Evolutionary conservation across 2,888 invertebrate genomes (phyloP).

Genomic region (Zygothrica quintamaculata): DNA sequence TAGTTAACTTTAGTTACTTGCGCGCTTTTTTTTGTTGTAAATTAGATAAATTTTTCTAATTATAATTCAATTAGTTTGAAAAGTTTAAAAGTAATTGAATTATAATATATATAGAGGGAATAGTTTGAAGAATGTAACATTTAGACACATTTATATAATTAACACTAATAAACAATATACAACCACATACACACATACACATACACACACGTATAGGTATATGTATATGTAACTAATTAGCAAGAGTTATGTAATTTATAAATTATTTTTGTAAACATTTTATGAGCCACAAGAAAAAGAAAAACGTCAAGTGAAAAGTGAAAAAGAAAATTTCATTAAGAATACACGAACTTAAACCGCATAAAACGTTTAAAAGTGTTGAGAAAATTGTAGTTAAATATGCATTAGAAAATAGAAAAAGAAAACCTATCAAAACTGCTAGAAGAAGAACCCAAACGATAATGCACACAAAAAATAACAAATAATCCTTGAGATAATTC

Average conservation of each 20-base stretch:
- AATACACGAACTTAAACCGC: conserved; percentile 9
- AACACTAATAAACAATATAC: conserved; percentile 41
- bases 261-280: conserved; percentile 78
- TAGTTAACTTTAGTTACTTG: conserved; percentile 17
- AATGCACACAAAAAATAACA: conserved; percentile 2
- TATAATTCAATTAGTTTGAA: conserved; percentile 41
- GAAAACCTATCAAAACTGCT: not conserved
- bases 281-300: conserved; percentile 60
- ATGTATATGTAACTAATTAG: conserved; percentile 43
- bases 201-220: conserved; percentile 28
- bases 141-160: conserved; percentile 24
- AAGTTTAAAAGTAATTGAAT: conserved; percentile 38
- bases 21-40: conserved; percentile 57
- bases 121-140: conserved; percentile 20
- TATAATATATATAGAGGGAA: conserved; percentile 5
- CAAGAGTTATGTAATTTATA: conserved; percentile 75
- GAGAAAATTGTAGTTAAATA: not conserved
- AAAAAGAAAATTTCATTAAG: too few species aligned
- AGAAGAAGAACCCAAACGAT: conserved; percentile 9
- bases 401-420: not conserved
- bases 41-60: conserved; percentile 69
- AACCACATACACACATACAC: conserved; percentile 29
- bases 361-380: conserved; percentile 13
- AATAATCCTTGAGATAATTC: not conserved
- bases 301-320: conserved; percentile 37